phyloP scores from a whole-genome alignment of 2,888 invertebrate genomes.

The Crepidodera aurea region DNA sequence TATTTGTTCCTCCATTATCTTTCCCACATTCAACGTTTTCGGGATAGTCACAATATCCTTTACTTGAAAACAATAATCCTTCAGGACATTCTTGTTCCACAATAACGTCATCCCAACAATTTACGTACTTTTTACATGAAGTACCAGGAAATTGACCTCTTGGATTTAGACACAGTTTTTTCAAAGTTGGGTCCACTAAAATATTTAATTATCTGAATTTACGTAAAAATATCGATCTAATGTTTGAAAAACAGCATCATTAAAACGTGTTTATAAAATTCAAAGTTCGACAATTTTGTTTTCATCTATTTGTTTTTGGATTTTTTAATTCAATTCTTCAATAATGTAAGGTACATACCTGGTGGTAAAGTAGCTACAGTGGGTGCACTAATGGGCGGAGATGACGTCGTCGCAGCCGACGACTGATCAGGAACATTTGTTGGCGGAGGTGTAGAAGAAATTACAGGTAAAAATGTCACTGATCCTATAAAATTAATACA shows the following conservation, averaged over 20 bases:
- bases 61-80: constrained; percentile 68
- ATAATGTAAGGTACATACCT: too few relatives aligned
- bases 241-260: too few relatives aligned
- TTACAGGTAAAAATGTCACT: constrained; percentile 2
- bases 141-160: constrained; percentile 72
- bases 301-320: neutral
- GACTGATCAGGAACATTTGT: constrained; percentile 25
- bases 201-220: neutral
- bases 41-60: constrained; percentile 70
- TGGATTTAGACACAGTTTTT: constrained; percentile 60
- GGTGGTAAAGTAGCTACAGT: constrained; percentile 33
- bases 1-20: constrained; percentile 37
- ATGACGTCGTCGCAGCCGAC: constrained; percentile 3
- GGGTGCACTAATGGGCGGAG: constrained; percentile 11
- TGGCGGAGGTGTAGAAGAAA: constrained; percentile 4
- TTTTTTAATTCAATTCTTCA: too few relatives aligned
- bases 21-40: constrained; percentile 69
- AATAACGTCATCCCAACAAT: constrained; percentile 76
- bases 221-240: too few relatives aligned
- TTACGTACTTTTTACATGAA: constrained; percentile 70
- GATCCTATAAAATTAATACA: neutral
- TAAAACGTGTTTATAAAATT: too few relatives aligned
- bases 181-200: constrained; percentile 40
- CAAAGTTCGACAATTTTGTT: neutral
- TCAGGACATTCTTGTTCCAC: constrained; percentile 73